These are phyloP conservation scores for Sminthopsis crassicaudata DNA, from an alignment of 2,113 vertebrate species.

Conservation along the genomic window DNA sequence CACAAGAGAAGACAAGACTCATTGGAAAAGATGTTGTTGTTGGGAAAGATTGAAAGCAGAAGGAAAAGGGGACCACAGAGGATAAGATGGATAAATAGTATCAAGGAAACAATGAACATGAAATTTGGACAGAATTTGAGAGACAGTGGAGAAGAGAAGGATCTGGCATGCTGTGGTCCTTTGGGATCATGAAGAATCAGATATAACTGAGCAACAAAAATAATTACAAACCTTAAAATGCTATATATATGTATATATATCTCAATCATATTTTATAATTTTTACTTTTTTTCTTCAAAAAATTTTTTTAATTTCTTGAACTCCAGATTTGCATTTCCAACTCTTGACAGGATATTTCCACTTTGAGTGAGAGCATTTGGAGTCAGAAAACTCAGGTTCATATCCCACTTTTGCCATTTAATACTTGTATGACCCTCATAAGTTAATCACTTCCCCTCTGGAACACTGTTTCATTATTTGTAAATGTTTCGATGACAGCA, in stretches of 20 bases:
- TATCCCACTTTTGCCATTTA: not conserved
- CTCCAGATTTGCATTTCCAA: not conserved
- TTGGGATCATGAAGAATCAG: not conserved
- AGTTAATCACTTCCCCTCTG: not conserved
- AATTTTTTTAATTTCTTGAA: not conserved
- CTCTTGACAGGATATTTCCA: not conserved
- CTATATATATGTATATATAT: not conserved
- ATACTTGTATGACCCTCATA: not conserved
- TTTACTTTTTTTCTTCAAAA: not conserved
- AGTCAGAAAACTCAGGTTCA: not conserved
- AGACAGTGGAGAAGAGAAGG: not conserved
- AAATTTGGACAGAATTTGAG: not conserved
- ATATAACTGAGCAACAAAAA: not conserved
- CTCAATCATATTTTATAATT: not conserved
- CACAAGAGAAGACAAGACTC: too few relatives aligned
- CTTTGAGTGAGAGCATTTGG: not conserved
- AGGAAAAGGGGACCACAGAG: not conserved
- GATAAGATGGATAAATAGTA: not conserved
- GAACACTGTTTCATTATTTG: not conserved
- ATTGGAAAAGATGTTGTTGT: not conserved
- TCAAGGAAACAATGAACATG: not conserved
- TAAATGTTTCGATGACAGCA: not conserved
- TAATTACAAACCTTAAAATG: not conserved
- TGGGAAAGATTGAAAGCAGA: not conserved
- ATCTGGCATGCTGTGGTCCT: not conserved